Evolutionary conservation across 2,888 invertebrate genomes (phyloP).

Genomic region (Andrena haemorrhoa): DNA sequence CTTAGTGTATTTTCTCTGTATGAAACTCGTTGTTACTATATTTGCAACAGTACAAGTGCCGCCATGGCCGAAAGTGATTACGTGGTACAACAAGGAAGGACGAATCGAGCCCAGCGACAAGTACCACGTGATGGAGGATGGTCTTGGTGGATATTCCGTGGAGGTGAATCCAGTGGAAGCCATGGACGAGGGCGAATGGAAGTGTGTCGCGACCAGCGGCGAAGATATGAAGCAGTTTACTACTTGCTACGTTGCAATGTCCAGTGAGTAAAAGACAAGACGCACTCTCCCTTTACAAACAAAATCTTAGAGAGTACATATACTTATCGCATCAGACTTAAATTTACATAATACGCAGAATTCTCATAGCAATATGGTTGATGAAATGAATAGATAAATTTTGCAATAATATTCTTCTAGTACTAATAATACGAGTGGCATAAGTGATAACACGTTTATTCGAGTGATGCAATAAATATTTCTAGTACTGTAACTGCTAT

Average conservation of each 20-base stretch:
- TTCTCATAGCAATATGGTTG: too few species aligned
- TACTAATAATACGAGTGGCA: too few species aligned
- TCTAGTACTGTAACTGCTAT: too few species aligned
- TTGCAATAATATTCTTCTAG: too few species aligned
- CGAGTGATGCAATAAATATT: too few species aligned
- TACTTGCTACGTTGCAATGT: conserved; percentile 91
- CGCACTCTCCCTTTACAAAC: not conserved
- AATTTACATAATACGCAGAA: too few species aligned
- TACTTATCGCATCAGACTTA: too few species aligned
- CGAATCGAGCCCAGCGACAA: conserved; percentile 90
- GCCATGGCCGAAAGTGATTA: conserved; percentile 93
- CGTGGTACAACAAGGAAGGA: conserved; percentile 95
- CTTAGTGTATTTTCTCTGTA: not conserved
- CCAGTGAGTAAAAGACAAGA: conserved; percentile 87
- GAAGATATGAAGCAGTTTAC: conserved; percentile 92
- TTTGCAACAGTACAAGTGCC: conserved; percentile 90
- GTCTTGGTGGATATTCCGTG: conserved; percentile 92
- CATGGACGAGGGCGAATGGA: conserved; percentile 95
- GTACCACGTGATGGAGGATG: conserved; percentile 92
- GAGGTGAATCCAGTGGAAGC: conserved; percentile 92
- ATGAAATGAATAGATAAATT: too few species aligned
- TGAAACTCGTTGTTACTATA: not conserved
- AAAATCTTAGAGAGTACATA: too few species aligned
- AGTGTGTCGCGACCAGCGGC: conserved; percentile 92
- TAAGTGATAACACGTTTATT: too few species aligned